Base-by-base conservation (phyloP, 2,113 vertebrate genomes). In the Crypturellus undulatus region DNA sequence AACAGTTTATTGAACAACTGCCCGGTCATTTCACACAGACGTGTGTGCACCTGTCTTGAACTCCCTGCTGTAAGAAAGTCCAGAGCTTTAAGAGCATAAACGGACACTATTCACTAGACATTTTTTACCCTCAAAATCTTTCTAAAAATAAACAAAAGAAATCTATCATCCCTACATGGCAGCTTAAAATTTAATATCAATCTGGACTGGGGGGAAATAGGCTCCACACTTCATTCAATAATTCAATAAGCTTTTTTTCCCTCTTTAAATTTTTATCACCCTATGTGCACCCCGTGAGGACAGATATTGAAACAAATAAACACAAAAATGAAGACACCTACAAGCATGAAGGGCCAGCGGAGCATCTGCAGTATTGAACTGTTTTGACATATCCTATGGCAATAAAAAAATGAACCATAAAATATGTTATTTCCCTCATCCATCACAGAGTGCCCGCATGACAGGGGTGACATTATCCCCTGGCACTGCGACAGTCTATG, bases 401-500 rank as follows among this genome's bases (percentile, higher is more conserved):
- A 90, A 43, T 42, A 68, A 87, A 54, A 85, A 85, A 85, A 18
- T 21, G 56, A 94, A 40, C 24, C 42, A 36, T 36, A 78, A 89
- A 85, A 75, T 49, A 75, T 47, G 11, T 81, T 51, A 16, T 47
- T 47, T 20, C 2, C 7, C 38, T 32, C 34, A 34, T 64, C 38
- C 12, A 19, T 71, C 34, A 32, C 12, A 1, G 2, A 25, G 14
- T 38, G 58, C 10, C 38, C 62, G 79, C 63, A 43, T 77, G 77
- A 83, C 8, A 32, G 26, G 7, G 5, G 17, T 42, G 73, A 25
- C 59, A 79, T 32, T 77, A 77, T 52, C 26, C 25, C 6, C 13
- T 2, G 8, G 63, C 59, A 38, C 4, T 21, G 22, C 2, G 2
- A 26, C 0, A 0, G 34, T 38, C 32, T 84, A 47, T 28, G 8